phyloP scores from a whole-genome alignment of 2,113 vertebrate genomes.

The Furnarius figulus region DNA sequence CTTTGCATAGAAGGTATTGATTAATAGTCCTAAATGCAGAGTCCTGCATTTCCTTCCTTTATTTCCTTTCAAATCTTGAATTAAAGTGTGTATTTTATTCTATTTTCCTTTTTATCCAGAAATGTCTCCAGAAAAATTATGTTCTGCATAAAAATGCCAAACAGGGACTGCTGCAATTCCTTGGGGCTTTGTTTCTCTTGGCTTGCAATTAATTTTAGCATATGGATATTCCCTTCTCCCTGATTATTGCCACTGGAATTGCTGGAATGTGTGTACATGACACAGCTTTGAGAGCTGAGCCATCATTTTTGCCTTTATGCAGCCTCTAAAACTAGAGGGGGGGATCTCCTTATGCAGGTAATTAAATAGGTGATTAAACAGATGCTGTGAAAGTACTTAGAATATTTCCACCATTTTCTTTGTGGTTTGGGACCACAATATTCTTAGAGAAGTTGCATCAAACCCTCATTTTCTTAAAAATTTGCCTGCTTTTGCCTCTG shows the following conservation, averaged over 20 bases:
- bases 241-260: neutral
- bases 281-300: neutral
- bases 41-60: neutral
- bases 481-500: neutral
- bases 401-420: neutral
- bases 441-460: neutral
- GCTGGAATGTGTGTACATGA: neutral
- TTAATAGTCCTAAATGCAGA: neutral
- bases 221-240: neutral
- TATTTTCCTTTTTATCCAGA: neutral
- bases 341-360: neutral
- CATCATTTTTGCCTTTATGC: neutral
- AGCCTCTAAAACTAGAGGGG: neutral
- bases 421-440: neutral
- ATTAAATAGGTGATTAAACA: neutral
- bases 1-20: neutral
- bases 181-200: accelerated
- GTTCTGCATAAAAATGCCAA: neutral
- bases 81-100: neutral
- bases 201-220: neutral
- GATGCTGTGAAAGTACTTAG: neutral
- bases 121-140: neutral
- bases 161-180: neutral
- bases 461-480: neutral
- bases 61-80: neutral